phyloP scores from a whole-genome alignment of 2,113 vertebrate genomes.

The Microtus oregoni region DNA sequence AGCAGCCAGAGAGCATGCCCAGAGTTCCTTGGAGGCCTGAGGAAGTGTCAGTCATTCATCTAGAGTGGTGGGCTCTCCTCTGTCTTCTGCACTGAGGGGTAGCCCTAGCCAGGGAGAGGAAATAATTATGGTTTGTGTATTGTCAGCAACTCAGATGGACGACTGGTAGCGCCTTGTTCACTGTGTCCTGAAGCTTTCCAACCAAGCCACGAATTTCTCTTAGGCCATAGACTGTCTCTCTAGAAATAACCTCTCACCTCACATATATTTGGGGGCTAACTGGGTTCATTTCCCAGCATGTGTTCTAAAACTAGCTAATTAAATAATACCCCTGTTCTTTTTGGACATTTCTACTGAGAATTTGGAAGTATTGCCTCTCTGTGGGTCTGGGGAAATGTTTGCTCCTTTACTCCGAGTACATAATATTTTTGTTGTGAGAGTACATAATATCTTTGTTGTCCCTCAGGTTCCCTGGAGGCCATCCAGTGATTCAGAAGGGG shows the following conservation, averaged over 20 bases:
- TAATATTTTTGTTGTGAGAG: not conserved
- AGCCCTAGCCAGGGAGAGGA: not conserved
- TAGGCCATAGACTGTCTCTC: not conserved
- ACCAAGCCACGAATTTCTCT: not conserved
- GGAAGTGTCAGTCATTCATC: too few relatives aligned
- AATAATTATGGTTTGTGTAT: not conserved
- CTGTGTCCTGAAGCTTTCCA: not conserved
- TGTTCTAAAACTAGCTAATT: not conserved
- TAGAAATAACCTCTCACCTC: not conserved
- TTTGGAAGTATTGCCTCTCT: not conserved
- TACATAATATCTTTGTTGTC: not conserved
- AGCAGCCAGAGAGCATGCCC: not conserved
- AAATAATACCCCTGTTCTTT: not conserved
- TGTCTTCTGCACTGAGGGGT: not conserved
- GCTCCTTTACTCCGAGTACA: not conserved
- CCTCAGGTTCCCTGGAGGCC: not conserved
- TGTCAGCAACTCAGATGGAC: not conserved
- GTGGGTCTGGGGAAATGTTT: not conserved
- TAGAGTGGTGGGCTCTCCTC: not conserved
- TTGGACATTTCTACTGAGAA: not conserved
- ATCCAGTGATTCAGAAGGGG: not conserved
- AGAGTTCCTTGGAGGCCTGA: rapidly evolving
- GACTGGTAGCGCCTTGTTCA: not conserved
- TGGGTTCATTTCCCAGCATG: not conserved
- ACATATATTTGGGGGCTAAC: not conserved